Percentiles rank a stretch among this genome's conserved stretches.
These are phyloP conservation scores for Epiblema foenella DNA, from an alignment of 2,888 invertebrate genomes.

Conservation along the genomic window DNA sequence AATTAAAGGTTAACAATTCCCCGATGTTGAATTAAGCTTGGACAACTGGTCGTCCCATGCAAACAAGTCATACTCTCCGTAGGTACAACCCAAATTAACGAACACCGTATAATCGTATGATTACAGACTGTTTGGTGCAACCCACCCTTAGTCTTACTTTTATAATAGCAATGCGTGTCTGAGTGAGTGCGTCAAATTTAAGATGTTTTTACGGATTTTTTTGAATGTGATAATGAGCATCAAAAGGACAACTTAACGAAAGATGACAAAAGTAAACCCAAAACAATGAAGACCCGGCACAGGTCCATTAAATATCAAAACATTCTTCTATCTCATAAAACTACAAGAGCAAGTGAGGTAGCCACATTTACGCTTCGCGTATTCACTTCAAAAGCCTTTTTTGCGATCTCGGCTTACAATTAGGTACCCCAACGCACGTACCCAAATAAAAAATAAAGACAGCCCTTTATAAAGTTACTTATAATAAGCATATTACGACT, in stretches of 20 bases:
- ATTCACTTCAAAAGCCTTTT: slow-evolving; percentile 36
- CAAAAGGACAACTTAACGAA: background rate
- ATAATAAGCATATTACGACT: background rate
- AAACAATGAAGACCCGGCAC: background rate
- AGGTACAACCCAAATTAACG: too few species aligned
- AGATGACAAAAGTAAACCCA: slow-evolving; percentile 1
- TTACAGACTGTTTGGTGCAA: too few species aligned
- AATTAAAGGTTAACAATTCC: too few species aligned
- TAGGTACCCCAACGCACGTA: slow-evolving; percentile 7
- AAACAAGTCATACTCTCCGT: too few species aligned
- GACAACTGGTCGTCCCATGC: too few species aligned
- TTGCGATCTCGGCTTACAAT: slow-evolving; percentile 37
- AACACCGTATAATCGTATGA: too few species aligned
- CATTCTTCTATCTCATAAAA: slow-evolving; percentile 24
- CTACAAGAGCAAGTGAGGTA: slow-evolving; percentile 27
- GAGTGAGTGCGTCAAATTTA: too few species aligned
- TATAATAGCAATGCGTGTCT: too few species aligned
- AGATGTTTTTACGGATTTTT: too few species aligned
- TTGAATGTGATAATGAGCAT: too few species aligned
- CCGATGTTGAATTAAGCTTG: too few species aligned
- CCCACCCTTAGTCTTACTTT: too few species aligned
- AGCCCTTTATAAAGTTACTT: slow-evolving; percentile 3
- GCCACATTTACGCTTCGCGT: slow-evolving; percentile 20
- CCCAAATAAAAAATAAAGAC: background rate
- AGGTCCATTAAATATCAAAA: slow-evolving; percentile 19